Evolutionary conservation across 2,113 vertebrate genomes (phyloP).

Genomic region (Pseudolaguvia tuberculata): DNA sequence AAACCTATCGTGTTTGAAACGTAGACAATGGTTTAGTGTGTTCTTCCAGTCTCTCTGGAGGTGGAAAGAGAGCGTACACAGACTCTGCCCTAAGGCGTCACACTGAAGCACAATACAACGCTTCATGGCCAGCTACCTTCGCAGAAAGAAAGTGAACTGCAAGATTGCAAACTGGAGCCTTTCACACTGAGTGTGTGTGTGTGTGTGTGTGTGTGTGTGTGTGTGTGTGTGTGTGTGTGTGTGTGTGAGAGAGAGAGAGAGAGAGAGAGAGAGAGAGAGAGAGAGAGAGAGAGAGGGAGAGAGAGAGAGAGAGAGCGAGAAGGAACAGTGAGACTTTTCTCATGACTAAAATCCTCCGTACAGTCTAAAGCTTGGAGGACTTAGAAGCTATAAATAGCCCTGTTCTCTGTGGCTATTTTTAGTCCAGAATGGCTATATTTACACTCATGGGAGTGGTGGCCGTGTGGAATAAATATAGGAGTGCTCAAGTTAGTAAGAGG

Average conservation of each 20-base stretch:
- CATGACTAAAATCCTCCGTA: constrained; percentile 25
- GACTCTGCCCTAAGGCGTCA: constrained; percentile 28
- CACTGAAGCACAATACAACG: constrained; percentile 38
- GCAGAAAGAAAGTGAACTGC: constrained; percentile 18
- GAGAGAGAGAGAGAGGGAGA: too few species aligned
- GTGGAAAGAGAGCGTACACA: constrained; percentile 33
- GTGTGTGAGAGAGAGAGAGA: too few species aligned
- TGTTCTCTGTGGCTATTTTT: constrained; percentile 38
- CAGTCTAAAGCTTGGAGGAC: constrained; percentile 22
- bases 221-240: too few species aligned
- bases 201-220: too few species aligned
- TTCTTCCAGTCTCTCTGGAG: constrained; percentile 30
- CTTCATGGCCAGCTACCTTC: constrained; percentile 21
- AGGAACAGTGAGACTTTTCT: constrained; percentile 41
- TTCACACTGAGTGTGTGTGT: not conserved
- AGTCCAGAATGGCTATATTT: constrained; percentile 41
- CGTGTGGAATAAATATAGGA: constrained; percentile 35
- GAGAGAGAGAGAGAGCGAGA: not conserved
- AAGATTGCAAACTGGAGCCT: constrained; percentile 28
- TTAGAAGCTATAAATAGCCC: constrained; percentile 43
- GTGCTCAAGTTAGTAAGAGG: constrained; percentile 32
- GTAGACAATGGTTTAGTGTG: constrained; percentile 45
- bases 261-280: too few species aligned
- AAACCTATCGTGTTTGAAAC: constrained; percentile 11
- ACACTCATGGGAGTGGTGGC: constrained; percentile 41